Evolutionary conservation across 2,888 invertebrate species (phyloP), one percentile per base, ranked within the genome.

Genomic region (Neelides folsomi): DNA sequence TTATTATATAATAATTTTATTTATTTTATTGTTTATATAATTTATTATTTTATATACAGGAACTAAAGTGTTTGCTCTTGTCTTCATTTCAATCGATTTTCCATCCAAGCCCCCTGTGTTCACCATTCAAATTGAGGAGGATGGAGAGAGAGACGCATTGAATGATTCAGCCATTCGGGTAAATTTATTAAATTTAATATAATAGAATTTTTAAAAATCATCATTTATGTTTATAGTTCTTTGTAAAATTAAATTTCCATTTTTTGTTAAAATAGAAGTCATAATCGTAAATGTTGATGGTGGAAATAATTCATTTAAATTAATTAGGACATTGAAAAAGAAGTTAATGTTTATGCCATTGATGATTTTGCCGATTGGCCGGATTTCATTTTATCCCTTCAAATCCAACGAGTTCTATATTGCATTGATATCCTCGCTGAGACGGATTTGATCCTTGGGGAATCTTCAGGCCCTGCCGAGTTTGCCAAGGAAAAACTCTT

Each of bases 351-450:
- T 0, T 76, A 80, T 57, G 69, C 67, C 56, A 46, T 52, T 2
- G 57, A 65, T 6, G 71, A 72, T 44, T 63, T 71, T 27, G 54
- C 60, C 2, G 66, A 68, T 19, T 72, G 69, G 54, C 71, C 71
- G 40, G 71, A 73, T 64, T 75, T 79, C 43, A 72, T 93, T 16
- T 63, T 76, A 48, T 77, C 85, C n/a, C 76, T 79, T n/a, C 90
- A 92, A 71, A 74, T 93, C 53, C 79, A 82, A 54, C 79, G 85
- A 49, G 73, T 90, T 38, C 76, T 88, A 66, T 80, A 83, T 54
- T 86, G 85, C 67, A 78, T 92, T 56, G 93, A 94, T 68, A 80
- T 93, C 55, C 82, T 84, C 64, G 73, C 93, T 49, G 92, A 93
- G 72, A 83, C 87, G 0, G 77, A 77, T 54, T 78, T 79, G 36